phyloP scores from a whole-genome alignment of 23 tunicate genomes.

The Styela plicata region DNA sequence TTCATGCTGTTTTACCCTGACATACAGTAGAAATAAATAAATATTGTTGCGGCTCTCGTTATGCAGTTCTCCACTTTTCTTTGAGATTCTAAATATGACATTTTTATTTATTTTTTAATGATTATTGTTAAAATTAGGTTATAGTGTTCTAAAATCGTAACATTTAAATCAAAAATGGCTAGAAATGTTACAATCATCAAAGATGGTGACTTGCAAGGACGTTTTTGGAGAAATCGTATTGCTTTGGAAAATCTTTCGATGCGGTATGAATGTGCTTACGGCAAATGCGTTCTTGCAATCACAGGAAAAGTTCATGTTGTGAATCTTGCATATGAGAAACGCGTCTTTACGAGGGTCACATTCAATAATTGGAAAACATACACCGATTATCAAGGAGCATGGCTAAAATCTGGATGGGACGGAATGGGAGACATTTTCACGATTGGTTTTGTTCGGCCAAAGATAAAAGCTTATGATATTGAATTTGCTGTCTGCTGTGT shows the following conservation, averaged over 20 bases:
- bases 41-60: no score
- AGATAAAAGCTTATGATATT: background rate
- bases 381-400: constrained; percentile 16
- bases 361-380: constrained; percentile 4
- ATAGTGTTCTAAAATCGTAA: no score
- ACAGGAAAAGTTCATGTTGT: constrained; percentile 1
- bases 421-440: constrained; percentile 14
- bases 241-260: constrained; percentile 2
- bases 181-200: background rate
- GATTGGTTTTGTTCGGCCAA: constrained; percentile 6
- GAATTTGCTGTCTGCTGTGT: constrained; percentile 21
- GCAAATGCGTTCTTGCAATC: constrained; percentile 12
- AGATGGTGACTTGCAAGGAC: background rate
- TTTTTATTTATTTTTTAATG: no score
- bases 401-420: background rate
- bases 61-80: no score
- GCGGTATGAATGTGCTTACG: background rate
- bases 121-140: no score
- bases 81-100: no score
- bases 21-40: no score
- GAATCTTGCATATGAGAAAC: constrained; percentile 3
- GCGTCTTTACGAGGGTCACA: background rate
- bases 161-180: no score
- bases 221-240: background rate
- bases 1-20: no score